A percentile compares a stretch with the other conserved stretches of the same genome.
These are phyloP conservation scores for Globicephala melas DNA, from an alignment of 2,113 vertebrate species.

Conservation along the genomic window DNA sequence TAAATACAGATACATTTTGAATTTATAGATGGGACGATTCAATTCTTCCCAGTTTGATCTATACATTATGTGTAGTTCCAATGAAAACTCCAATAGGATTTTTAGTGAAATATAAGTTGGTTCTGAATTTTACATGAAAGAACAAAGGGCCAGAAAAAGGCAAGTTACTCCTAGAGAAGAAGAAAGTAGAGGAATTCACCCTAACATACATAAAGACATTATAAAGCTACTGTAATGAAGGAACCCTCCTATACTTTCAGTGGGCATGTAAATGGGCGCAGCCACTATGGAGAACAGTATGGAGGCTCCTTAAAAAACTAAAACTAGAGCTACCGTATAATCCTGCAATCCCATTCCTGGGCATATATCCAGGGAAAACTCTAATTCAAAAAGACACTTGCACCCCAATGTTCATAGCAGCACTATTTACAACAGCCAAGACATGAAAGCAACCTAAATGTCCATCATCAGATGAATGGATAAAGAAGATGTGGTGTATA, in stretches of 20 bases:
- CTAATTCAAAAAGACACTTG: background rate
- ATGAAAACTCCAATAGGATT: background rate
- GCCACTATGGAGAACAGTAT: background rate
- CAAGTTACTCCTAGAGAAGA: background rate
- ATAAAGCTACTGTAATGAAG: background rate
- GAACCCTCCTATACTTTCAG: background rate
- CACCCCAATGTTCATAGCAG: background rate
- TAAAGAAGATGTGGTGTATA: background rate
- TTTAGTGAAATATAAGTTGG: background rate
- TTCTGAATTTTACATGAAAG: background rate
- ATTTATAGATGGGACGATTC: background rate
- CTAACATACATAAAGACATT: background rate
- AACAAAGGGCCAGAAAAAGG: background rate
- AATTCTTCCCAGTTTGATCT: background rate
- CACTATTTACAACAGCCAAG: background rate
- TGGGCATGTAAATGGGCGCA: background rate
- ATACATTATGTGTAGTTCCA: background rate
- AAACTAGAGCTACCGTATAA: background rate
- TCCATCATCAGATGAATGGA: background rate
- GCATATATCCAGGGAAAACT: background rate
- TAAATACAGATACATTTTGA: background rate
- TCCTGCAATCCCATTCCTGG: background rate
- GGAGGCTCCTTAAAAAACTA: background rate
- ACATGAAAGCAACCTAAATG: background rate
- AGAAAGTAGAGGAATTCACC: background rate